Base-by-base conservation (phyloP, 2,888 invertebrate genomes). In the Aproaerema taeniolella region DNA sequence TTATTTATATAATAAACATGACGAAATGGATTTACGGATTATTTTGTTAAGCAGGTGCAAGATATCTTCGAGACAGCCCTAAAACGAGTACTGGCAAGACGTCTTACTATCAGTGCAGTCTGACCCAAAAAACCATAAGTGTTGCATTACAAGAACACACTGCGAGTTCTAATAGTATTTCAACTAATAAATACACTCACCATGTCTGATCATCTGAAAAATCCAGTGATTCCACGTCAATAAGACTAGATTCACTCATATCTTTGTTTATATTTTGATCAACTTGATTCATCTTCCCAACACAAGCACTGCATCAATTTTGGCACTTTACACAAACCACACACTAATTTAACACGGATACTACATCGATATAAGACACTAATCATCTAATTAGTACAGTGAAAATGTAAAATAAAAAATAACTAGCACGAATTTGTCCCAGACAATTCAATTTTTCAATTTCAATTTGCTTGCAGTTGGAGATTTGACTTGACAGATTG, bases 161-260 rank as follows among this genome's bases (percentile, higher is more conserved):
- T 12, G 30, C 13, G n/a, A n/a, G n/a, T n/a, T n/a, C n/a, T n/a
- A n/a, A n/a, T 5, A 4, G 13, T n/a, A n/a, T 26, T 26, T 26
- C 5, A 9, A 26, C n/a, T 3, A 26, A 26, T n/a, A 26, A n/a
- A 26, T 9, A 41, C 47, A 66, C 88, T 79, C 62, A 90, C 90
- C 90, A 90, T 52, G 88, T 88, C 76, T 90, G 89, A 64, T 88
- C 82, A 71, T 89, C 83, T 46, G 77, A 75, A 69, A 86, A 87
- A 72, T 88, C 81, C 55, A 89, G 71, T 55, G 86, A 73, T 64
- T 83, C 82, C 66, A 89, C 77, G 78, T 89, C 88, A 60, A 90
- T 88, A 56, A 89, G 75, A 65, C 88, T 88, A 67, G 67, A 73
- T 73, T 83, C 83, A 67, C 74, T 68, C 85, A 86, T 83, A 83